phyloP scores from a whole-genome alignment of 2,113 vertebrate genomes.

The Thomomys bottae region DNA sequence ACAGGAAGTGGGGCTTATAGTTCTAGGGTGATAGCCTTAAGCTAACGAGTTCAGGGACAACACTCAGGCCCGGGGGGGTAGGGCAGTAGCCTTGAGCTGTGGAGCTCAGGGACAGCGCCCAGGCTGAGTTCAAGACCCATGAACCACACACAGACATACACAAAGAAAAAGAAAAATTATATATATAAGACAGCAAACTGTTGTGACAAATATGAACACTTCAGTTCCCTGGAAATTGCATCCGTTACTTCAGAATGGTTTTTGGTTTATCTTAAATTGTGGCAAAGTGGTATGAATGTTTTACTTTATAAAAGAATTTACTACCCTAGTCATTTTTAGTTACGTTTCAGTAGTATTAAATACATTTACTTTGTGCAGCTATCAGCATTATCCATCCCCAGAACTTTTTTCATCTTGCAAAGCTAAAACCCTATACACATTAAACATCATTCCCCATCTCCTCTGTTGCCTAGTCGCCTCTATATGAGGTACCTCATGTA shows the following conservation, averaged over 20 bases:
- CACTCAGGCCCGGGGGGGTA: too few species aligned
- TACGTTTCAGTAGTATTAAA: neutral
- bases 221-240: neutral
- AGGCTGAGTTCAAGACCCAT: too few species aligned
- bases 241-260: neutral
- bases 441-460: neutral
- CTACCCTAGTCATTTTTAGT: neutral
- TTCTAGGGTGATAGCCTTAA: too few species aligned
- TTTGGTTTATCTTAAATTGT: constrained; percentile 33
- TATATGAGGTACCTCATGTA: neutral
- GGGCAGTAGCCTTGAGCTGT: too few species aligned
- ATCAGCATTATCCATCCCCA: neutral
- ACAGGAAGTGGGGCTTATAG: too few species aligned
- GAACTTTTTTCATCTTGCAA: neutral
- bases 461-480: neutral
- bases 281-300: neutral
- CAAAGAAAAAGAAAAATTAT: constrained; percentile 9
- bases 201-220: constrained; percentile 7
- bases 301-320: too few species aligned
- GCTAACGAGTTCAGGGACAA: too few species aligned
- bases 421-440: neutral
- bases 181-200: neutral
- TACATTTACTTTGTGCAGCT: neutral
- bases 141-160: too few species aligned
- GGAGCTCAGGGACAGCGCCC: too few species aligned